phyloP scores from a whole-genome alignment of 1,140 invertebrate genomes.

The Phthorimaea operculella region DNA sequence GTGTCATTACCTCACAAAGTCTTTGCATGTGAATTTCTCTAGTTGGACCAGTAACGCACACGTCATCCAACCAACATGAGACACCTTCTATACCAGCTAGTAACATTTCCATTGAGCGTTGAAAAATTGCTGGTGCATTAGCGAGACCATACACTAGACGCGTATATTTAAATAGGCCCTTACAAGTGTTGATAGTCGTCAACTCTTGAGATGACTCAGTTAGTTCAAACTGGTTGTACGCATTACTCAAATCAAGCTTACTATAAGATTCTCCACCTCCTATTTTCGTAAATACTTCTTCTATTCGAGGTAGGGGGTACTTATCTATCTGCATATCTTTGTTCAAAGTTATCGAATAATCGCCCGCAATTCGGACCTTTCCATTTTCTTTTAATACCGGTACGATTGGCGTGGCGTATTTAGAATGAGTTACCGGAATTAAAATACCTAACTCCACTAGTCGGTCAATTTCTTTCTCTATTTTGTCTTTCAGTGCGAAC shows the following conservation, averaged over 20 bases:
- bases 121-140: slow-evolving; percentile 1
- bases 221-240: slow-evolving; percentile 1
- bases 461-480: background rate
- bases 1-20: background rate
- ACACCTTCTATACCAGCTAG: background rate
- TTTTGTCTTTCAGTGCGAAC: background rate
- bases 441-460: background rate
- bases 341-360: slow-evolving; percentile 1
- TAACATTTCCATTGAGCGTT: background rate
- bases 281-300: background rate
- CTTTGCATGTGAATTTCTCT: background rate
- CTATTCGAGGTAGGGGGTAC: background rate
- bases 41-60: background rate
- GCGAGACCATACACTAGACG: slow-evolving; percentile 1
- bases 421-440: background rate
- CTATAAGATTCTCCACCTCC: background rate
- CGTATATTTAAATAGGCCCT: slow-evolving; percentile 1
- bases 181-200: background rate
- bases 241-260: background rate
- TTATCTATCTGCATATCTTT: slow-evolving; percentile 3
- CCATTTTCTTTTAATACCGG: slow-evolving; percentile 1
- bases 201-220: background rate
- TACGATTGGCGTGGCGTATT: background rate
- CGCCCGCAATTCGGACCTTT: background rate
- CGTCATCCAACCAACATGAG: background rate